Evolutionary conservation across 2,113 vertebrate species (phyloP).

Genomic region (Clarias gariepinus): DNA sequence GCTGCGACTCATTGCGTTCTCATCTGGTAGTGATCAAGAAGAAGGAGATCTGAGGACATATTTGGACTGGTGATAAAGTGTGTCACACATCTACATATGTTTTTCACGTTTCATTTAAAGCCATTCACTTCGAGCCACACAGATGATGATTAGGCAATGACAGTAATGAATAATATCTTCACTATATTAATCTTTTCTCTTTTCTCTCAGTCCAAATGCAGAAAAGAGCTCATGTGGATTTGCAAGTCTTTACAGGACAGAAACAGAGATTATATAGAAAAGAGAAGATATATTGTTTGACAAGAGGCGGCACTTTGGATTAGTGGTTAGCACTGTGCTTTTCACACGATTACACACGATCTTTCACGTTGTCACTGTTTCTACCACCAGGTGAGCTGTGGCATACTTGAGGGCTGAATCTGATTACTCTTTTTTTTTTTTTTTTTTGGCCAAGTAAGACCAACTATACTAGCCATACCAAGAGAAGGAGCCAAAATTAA

Average conservation of each 20-base stretch:
- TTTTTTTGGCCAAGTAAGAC: background rate
- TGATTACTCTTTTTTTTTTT: background rate
- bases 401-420: background rate
- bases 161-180: background rate
- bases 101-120: slow-evolving; percentile 22
- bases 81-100: slow-evolving; percentile 2
- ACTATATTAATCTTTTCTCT: background rate
- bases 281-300: background rate
- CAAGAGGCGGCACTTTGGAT: background rate
- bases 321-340: background rate
- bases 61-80: slow-evolving; percentile 9
- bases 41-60: slow-evolving; percentile 5
- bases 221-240: background rate
- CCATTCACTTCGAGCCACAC: background rate
- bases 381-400: background rate
- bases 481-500: background rate
- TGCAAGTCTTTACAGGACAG: background rate
- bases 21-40: slow-evolving; percentile 30
- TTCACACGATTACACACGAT: background rate
- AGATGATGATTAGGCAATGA: background rate
- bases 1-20: background rate
- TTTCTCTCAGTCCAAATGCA: background rate
- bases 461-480: too few species aligned
- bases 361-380: background rate
- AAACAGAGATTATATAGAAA: background rate